A percentile compares a stretch with the other conserved stretches of the same genome.
Conservation (phyloP, 2,888 invertebrate genomes). For the Bellardia pandia region DNA sequence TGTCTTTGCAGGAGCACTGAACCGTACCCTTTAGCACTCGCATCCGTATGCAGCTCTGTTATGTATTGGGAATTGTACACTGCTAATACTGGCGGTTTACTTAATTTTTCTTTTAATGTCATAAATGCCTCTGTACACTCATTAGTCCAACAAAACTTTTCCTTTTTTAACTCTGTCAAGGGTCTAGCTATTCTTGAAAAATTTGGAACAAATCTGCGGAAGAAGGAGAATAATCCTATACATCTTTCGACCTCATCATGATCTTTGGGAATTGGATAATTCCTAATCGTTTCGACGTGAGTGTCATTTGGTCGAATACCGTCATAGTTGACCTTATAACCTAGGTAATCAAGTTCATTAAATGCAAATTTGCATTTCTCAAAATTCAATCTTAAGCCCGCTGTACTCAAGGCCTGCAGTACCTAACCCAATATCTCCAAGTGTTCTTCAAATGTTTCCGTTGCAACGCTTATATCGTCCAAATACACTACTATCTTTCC, state of each 20-base stretch:
- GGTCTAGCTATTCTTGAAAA: slow-evolving; percentile 24
- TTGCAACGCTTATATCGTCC: not conserved
- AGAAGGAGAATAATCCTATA: no score
- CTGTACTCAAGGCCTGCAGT: not conserved
- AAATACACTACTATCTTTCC: slow-evolving; percentile 1
- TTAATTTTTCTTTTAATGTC: slow-evolving; percentile 13
- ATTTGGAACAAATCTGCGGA: no score
- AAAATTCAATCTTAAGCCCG: slow-evolving; percentile 4
- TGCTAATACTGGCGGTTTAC: slow-evolving; percentile 17
- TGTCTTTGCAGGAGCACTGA: slow-evolving; percentile 5
- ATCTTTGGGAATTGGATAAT: no score
- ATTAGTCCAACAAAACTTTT: not conserved
- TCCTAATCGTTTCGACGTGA: no score
- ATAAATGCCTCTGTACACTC: not conserved
- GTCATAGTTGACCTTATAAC: not conserved
- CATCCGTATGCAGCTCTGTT: not conserved
- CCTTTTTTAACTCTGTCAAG: slow-evolving; percentile 7
- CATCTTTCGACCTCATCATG: no score
- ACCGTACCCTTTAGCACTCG: slow-evolving; percentile 18
- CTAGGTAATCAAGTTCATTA: not conserved
- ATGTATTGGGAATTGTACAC: not conserved
- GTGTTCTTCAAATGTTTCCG: not conserved
- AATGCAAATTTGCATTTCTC: slow-evolving; percentile 1
- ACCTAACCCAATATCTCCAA: not conserved
- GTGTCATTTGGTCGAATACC: not conserved